Evolutionary conservation across 92 coral and sea anemone species (phyloP), one percentile per base, ranked within the genome.

Genomic region (Phenganax marumi): DNA sequence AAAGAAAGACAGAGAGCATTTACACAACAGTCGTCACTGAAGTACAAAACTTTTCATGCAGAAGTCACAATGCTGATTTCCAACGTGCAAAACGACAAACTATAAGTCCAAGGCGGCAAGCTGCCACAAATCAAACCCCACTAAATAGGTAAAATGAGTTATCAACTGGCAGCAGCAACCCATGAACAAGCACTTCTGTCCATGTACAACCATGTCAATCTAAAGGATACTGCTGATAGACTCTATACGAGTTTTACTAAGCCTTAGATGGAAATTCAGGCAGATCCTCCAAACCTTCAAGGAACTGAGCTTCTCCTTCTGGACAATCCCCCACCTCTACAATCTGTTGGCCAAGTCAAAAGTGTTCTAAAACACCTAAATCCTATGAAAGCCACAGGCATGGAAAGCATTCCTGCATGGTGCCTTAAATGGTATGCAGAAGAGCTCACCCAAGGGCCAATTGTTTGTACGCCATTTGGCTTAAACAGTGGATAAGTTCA

Each of bases 131-230:
- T 50, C 51, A 43, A 82, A 84, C 95, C 97, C 91, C 89, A 12
- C 91, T 56, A 58, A 91, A 92, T 48, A n/a, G 97, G 97, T 17
- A 46, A 92, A 80, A 13, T 81, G 87, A 82, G 91, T 92, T 10
- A 92, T 68, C 50, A 92, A 0, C 5, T 91, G 72, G 91, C 97
- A n/a, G 92, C 97, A 79, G 89, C 89, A 52, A 33, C 43, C 5
- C 43, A 33, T 1, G 3, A 33, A 1, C 43, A 33, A 33, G 43
- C 3, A 33, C 43, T 5, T 33, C 0, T 5, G 43, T 5, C 43
- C 2, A 33, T 0, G 43, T 33, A 33, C 43, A 5, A 33, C 43
- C 43, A 33, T 0, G 43, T 33, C 43, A 33, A 33, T 33, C 43
- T 33, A 33, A 33, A 33, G 43, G 43, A 33, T 0, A 33, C 5